A percentile compares a stretch with the other conserved stretches of the same genome.
These are phyloP conservation scores for Rhinolophus ferrumequinum DNA, from an alignment of 2,113 vertebrate genomes.

Conservation along the genomic window DNA sequence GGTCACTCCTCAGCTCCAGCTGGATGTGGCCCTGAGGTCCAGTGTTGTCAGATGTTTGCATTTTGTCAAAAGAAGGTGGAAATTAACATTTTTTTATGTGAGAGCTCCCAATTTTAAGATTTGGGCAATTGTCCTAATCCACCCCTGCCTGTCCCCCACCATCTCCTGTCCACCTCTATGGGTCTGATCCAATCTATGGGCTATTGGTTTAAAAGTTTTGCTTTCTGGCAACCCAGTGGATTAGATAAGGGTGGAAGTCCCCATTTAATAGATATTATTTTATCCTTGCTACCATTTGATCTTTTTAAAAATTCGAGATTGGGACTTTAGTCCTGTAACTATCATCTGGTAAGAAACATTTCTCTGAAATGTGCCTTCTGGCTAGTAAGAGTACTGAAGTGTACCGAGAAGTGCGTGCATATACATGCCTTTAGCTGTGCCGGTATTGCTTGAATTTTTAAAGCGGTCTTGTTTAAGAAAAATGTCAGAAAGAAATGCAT, in stretches of 20 bases:
- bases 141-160: neutral
- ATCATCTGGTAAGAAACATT: neutral
- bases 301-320: neutral
- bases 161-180: neutral
- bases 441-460: conserved; percentile 25
- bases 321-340: neutral
- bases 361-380: conserved; percentile 36
- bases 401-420: neutral
- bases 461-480: conserved; percentile 51
- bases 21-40: neutral
- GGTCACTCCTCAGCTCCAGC: neutral
- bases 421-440: neutral
- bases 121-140: neutral
- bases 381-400: neutral
- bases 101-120: conserved; percentile 25
- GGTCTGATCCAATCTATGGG: neutral
- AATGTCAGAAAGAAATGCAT: neutral
- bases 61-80: conserved; percentile 23
- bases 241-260: neutral
- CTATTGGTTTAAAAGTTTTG: neutral
- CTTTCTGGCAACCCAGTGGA: neutral
- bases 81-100: neutral
- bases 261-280: neutral
- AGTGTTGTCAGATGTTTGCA: neutral
- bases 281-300: neutral